A percentile compares a stretch with the other conserved stretches of the same genome.
Evolutionary conservation across 2,113 vertebrate species (phyloP).

Genomic region (Felis chaus): DNA sequence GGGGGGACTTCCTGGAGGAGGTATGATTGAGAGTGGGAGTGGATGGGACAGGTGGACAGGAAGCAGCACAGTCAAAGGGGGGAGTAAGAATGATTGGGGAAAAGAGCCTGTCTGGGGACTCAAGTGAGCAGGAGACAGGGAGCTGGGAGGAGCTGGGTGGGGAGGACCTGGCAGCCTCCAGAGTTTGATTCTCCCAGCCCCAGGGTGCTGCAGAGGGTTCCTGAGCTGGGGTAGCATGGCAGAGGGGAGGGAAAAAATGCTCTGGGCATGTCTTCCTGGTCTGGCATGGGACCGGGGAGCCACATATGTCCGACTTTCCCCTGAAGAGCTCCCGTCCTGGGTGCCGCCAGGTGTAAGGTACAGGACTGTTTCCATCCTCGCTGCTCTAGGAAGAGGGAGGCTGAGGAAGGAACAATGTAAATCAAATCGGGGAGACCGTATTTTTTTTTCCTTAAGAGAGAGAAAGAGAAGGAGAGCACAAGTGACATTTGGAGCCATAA

Average conservation of each 20-base stretch:
- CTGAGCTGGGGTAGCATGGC: neutral
- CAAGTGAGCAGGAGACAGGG: neutral
- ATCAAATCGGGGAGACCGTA: slow-evolving; percentile 76
- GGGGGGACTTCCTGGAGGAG: neutral
- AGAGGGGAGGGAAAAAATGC: neutral
- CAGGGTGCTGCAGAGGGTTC: neutral
- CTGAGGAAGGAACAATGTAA: slow-evolving; percentile 78
- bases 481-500: slow-evolving; percentile 88
- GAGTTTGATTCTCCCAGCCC: neutral
- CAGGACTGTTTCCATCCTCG: neutral
- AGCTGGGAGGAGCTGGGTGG: neutral
- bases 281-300: neutral
- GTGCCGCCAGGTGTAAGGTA: neutral
- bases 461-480: slow-evolving; percentile 78
- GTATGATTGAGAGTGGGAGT: neutral
- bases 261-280: neutral
- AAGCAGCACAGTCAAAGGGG: neutral
- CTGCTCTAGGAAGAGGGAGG: slow-evolving; percentile 4
- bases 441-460: slow-evolving; percentile 58
- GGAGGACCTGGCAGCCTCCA: neutral
- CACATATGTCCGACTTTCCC: neutral
- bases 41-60: neutral
- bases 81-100: neutral
- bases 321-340: neutral
- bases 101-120: neutral